These are phyloP conservation scores for Candoia aspera DNA, from an alignment of 2,113 vertebrate genomes.

Conservation along the genomic window DNA sequence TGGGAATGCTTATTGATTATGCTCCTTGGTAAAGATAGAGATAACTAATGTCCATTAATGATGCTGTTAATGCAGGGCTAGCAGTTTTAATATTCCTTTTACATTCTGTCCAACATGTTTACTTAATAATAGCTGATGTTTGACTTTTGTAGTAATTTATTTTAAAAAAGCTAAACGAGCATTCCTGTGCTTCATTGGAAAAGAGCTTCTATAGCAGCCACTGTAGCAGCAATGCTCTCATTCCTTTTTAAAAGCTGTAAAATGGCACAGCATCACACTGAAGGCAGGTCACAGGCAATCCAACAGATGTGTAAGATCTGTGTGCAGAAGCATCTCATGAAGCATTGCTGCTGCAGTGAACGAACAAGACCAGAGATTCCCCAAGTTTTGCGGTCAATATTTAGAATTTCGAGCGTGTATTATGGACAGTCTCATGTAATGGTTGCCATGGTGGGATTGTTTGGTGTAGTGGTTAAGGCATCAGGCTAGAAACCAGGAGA, in stretches of 20 bases:
- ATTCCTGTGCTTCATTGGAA: not conserved
- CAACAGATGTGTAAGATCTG: not conserved
- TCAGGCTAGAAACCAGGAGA: not conserved
- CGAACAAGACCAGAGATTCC: not conserved
- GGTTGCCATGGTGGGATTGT: not conserved
- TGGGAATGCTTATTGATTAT: constrained; percentile 47
- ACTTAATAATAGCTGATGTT: constrained; percentile 53
- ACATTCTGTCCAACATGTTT: constrained; percentile 41
- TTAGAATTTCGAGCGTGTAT: not conserved
- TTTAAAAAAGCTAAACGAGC: not conserved
- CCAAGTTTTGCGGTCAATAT: not conserved
- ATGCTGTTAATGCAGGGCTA: constrained; percentile 55
- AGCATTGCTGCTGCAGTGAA: not conserved
- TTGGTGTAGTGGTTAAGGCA: not conserved
- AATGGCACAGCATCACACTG: not conserved
- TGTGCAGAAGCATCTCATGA: not conserved
- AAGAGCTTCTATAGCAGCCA: not conserved
- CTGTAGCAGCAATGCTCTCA: not conserved
- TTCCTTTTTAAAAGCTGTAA: not conserved
- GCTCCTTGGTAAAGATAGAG: constrained; percentile 54
- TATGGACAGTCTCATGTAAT: not conserved
- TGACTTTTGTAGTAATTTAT: constrained; percentile 4
- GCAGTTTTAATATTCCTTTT: constrained; percentile 57
- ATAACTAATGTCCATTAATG: constrained; percentile 61
- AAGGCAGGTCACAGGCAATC: not conserved